A percentile compares a stretch with the other conserved stretches of the same genome.
Conservation (phyloP, 2,888 invertebrate species). For the Caenorhabditis japonica region DNA sequence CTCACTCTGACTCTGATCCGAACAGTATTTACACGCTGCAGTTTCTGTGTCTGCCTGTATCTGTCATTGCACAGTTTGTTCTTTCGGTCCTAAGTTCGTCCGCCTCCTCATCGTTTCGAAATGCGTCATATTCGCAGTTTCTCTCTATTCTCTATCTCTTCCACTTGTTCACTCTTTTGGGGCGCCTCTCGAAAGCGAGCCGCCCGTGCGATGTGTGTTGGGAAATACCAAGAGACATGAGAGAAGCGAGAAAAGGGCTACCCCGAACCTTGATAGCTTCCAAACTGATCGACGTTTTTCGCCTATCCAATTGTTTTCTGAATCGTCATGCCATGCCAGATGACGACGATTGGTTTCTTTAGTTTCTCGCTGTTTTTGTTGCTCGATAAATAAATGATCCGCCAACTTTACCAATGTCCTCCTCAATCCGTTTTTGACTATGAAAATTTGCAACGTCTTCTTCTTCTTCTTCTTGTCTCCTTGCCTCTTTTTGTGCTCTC, state of each 20-base stretch:
- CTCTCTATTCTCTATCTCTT: slow-evolving; percentile 24
- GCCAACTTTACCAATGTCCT: no score
- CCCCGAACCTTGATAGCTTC: slow-evolving; percentile 39
- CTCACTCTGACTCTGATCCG: neutral
- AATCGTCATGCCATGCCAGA: no score
- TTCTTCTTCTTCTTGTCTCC: no score
- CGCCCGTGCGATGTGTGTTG: slow-evolving; percentile 36
- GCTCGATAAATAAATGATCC: no score
- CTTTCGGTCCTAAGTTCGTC: slow-evolving; percentile 9
- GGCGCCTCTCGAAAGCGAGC: slow-evolving; percentile 50
- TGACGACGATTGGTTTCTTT: no score
- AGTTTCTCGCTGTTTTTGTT: no score
- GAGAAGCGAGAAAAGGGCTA: slow-evolving; percentile 27
- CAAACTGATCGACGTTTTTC: no score
- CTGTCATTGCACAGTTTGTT: slow-evolving; percentile 8
- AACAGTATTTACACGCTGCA: neutral
- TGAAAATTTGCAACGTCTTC: no score
- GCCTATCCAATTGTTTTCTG: no score
- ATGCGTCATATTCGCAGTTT: slow-evolving; percentile 39
- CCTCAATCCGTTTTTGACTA: no score
- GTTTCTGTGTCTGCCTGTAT: slow-evolving; percentile 12
- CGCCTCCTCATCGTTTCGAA: slow-evolving; percentile 13
- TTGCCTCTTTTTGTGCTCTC: neutral
- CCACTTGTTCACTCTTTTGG: slow-evolving; percentile 29
- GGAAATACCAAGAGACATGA: slow-evolving; percentile 24